phyloP scores from a whole-genome alignment of 2,888 invertebrate species.

The Lysandra bellargus region DNA sequence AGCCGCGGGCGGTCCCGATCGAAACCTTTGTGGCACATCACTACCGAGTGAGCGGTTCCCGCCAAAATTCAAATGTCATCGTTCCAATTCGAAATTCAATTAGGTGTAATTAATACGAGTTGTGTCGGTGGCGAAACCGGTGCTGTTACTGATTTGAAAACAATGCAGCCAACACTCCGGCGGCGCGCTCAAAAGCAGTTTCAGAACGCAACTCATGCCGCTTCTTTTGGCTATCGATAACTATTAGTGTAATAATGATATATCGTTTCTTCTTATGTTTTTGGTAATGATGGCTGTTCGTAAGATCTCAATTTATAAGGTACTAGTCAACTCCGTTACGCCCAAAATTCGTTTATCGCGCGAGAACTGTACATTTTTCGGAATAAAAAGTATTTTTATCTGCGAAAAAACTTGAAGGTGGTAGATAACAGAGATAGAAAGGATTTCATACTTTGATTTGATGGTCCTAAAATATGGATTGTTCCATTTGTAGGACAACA shows the following conservation, averaged over 20 bases:
- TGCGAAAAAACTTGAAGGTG: too few relatives aligned
- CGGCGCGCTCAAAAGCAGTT: slow-evolving; percentile 63
- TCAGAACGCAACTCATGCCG: slow-evolving; percentile 62
- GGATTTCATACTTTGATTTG: too few relatives aligned
- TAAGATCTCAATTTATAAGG: slow-evolving; percentile 41
- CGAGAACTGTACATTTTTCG: too few relatives aligned
- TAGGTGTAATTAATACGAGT: slow-evolving; percentile 82
- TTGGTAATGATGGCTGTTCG: slow-evolving; percentile 31
- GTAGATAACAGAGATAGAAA: too few relatives aligned
- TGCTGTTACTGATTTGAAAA: slow-evolving; percentile 72
- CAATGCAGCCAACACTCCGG: slow-evolving; percentile 59
- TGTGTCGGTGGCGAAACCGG: slow-evolving; percentile 71
- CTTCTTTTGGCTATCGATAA: slow-evolving; percentile 54
- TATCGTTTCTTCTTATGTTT: slow-evolving; percentile 41
- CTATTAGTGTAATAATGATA: slow-evolving; percentile 48
- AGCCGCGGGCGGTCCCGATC: slow-evolving; percentile 73
- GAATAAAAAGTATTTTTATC: too few relatives aligned
- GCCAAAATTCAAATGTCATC: slow-evolving; percentile 83
- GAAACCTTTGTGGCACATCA: slow-evolving; percentile 75
- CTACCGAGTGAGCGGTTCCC: slow-evolving; percentile 61
- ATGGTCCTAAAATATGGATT: too few relatives aligned
- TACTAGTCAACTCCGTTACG: not conserved
- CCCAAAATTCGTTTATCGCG: not conserved
- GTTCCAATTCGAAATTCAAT: slow-evolving; percentile 85
- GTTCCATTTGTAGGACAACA: too few relatives aligned